Percentiles rank a stretch among this genome's conserved stretches.
Evolutionary conservation across 2,888 invertebrate genomes (phyloP).

Genomic region (Oxytorus armatus): DNA sequence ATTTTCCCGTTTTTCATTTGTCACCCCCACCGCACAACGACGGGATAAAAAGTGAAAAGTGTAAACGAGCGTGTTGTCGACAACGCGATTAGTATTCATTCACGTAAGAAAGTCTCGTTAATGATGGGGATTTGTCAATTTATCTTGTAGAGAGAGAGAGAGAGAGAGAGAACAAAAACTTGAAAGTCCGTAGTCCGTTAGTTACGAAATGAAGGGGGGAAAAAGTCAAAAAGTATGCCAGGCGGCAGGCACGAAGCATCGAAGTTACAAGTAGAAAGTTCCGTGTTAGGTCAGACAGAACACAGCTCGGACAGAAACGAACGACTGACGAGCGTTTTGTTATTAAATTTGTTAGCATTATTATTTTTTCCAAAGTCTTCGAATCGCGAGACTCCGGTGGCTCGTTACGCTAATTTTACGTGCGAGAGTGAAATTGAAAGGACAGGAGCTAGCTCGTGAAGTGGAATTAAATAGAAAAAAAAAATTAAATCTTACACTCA

Average conservation of each 20-base stretch:
- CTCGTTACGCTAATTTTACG: slow-evolving; percentile 15
- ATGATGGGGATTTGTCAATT: slow-evolving; percentile 64
- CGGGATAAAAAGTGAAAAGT: background rate
- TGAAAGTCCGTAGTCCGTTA: slow-evolving; percentile 62
- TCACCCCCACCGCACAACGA: background rate
- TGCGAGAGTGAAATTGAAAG: slow-evolving; percentile 7
- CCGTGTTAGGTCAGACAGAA: slow-evolving; percentile 54
- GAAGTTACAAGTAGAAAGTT: slow-evolving; percentile 57
- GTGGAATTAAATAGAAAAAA: slow-evolving; percentile 37
- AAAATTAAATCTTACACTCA: slow-evolving; percentile 23
- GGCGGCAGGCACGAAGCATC: slow-evolving; percentile 15
- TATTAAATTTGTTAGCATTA: slow-evolving; percentile 13
- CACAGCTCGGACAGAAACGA: slow-evolving; percentile 53
- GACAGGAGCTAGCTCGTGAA: slow-evolving; percentile 64
- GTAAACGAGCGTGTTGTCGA: slow-evolving; percentile 43
- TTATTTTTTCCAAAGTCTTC: slow-evolving; percentile 4
- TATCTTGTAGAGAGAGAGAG: slow-evolving; percentile 56
- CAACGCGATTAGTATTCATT: slow-evolving; percentile 44
- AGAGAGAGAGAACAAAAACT: no score
- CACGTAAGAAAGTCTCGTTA: slow-evolving; percentile 54
- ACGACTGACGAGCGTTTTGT: slow-evolving; percentile 28
- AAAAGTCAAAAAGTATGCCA: slow-evolving; percentile 4
- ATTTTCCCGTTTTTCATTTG: no score
- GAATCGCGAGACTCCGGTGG: slow-evolving; percentile 53
- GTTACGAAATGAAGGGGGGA: slow-evolving; percentile 28